phyloP scores from a whole-genome alignment of 2,888 invertebrate species.

The Tethea ocularis region DNA sequence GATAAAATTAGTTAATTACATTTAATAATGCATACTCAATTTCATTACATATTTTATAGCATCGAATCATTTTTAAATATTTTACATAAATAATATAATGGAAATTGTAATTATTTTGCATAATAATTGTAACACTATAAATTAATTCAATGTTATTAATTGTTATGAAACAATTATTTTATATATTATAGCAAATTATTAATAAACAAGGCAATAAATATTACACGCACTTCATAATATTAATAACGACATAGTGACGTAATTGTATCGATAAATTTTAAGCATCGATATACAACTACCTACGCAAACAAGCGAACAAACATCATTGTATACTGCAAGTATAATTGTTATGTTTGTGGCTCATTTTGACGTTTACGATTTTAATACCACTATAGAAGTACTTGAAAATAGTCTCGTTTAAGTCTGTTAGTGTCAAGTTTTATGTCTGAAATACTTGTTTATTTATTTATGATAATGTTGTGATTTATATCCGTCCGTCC shows the following conservation, averaged over 20 bases:
- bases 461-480: background rate
- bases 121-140: background rate
- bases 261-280: conserved; percentile 5
- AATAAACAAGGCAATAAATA: background rate
- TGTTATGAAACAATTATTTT: background rate
- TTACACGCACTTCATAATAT: conserved; percentile 5
- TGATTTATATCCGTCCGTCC: background rate
- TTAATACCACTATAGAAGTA: background rate
- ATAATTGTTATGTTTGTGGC: conserved; percentile 7
- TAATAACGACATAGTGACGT: conserved; percentile 6
- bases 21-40: too few species aligned
- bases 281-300: conserved; percentile 5
- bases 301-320: conserved; percentile 1
- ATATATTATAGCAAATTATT: background rate
- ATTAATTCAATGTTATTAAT: background rate
- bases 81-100: background rate
- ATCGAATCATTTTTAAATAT: background rate
- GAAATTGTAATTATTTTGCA: background rate
- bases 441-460: background rate
- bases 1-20: too few species aligned
- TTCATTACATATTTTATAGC: too few species aligned
- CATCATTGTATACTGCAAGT: conserved; percentile 1
- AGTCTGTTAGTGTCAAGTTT: background rate
- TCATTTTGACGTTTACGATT: conserved; percentile 4
- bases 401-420: conserved; percentile 9